Percentiles rank a stretch among this genome's conserved stretches.
These are phyloP conservation scores for Alces alces DNA, from an alignment of 2,113 vertebrate species.

Conservation along the genomic window DNA sequence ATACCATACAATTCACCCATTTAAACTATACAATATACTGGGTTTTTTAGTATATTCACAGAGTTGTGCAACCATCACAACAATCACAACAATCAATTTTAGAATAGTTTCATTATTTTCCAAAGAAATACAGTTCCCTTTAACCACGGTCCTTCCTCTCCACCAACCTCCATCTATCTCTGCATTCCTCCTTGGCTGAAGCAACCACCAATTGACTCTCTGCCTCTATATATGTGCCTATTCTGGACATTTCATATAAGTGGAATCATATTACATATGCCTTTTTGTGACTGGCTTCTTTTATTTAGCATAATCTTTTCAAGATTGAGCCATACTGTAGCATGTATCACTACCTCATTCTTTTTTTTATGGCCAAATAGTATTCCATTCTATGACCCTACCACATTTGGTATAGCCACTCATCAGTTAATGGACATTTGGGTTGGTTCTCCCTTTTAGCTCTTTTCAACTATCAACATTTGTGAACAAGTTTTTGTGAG, in stretches of 20 bases:
- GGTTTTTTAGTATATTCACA: neutral
- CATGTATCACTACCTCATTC: neutral
- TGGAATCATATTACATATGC: neutral
- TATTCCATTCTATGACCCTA: neutral
- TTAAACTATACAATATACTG: neutral
- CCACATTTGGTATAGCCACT: neutral
- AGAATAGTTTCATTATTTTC: neutral
- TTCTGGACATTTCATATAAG: neutral
- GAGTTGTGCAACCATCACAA: neutral
- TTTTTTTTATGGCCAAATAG: neutral
- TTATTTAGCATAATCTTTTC: neutral
- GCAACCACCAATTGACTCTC: neutral
- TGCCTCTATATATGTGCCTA: neutral
- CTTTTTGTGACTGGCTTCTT: neutral
- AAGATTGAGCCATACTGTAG: neutral
- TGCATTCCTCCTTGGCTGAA: neutral
- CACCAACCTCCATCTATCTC: neutral
- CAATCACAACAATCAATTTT: neutral
- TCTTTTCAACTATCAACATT: neutral
- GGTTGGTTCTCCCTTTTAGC: neutral
- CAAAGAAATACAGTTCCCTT: neutral
- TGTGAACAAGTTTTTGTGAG: neutral
- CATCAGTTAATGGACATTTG: neutral
- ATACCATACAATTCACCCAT: neutral
- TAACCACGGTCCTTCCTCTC: neutral